Percentiles rank a stretch among this genome's conserved stretches.
These are phyloP conservation scores for Spondyliosoma cantharus DNA, from an alignment of 2,797 vertebrate genomes.

Conservation along the genomic window DNA sequence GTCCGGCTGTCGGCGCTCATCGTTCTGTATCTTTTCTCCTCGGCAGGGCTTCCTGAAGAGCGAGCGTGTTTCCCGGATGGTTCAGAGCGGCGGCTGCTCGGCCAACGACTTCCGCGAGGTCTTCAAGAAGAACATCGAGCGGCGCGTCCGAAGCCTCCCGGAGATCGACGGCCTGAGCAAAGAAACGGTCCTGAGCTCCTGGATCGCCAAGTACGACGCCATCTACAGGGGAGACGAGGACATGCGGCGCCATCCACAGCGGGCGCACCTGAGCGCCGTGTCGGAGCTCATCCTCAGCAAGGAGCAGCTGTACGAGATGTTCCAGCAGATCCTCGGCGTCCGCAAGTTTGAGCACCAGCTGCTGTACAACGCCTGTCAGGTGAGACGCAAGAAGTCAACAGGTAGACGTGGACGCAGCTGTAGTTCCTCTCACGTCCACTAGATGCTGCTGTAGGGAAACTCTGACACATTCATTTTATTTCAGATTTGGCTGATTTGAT, in stretches of 20 bases:
- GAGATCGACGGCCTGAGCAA: constrained; percentile 98
- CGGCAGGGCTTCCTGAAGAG: constrained; percentile 95
- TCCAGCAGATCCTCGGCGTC: constrained; percentile 96
- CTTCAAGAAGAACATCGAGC: constrained; percentile 99
- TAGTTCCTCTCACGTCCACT: constrained; percentile 1
- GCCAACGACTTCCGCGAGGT: constrained; percentile 95
- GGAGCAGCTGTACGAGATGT: constrained; percentile 98
- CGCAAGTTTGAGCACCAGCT: constrained; percentile 98
- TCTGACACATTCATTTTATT: background rate
- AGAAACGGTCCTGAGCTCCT: constrained; percentile 97
- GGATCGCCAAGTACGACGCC: constrained; percentile 97
- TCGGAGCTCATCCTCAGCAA: constrained; percentile 99
- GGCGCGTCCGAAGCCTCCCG: constrained; percentile 94
- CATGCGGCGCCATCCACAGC: constrained; percentile 76
- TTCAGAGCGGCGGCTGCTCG: constrained; percentile 95
- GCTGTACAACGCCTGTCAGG: constrained; percentile 98
- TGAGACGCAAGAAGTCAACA: constrained; percentile 62
- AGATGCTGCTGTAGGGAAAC: background rate
- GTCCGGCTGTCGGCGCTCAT: background rate
- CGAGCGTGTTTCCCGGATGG: constrained; percentile 95
- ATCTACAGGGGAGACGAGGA: constrained; percentile 98
- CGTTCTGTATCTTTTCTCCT: background rate
- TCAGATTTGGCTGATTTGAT: background rate
- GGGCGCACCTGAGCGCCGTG: constrained; percentile 85
- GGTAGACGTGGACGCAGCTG: background rate